A percentile compares a stretch with the other conserved stretches of the same genome.
These are phyloP conservation scores for Automeris io DNA, from an alignment of 2,888 invertebrate genomes.

Conservation along the genomic window DNA sequence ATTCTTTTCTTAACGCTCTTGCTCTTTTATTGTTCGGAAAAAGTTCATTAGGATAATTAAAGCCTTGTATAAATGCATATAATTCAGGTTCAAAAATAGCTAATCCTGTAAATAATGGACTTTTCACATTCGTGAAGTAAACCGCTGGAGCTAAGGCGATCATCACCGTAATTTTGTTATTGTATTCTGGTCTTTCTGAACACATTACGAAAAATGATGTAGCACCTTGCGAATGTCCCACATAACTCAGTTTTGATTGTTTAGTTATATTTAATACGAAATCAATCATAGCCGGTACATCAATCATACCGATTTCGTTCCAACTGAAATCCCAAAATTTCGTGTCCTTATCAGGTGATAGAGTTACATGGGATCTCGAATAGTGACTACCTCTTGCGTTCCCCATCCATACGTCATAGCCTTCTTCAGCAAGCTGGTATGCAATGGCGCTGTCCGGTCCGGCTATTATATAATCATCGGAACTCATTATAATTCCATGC, in stretches of 20 bases:
- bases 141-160: constrained; percentile 67
- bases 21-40: constrained; percentile 4
- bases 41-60: constrained; percentile 6
- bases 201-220: constrained; percentile 77
- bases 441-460: constrained; percentile 28
- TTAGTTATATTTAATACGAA: constrained; percentile 72
- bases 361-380: constrained; percentile 56
- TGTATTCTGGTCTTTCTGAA: constrained; percentile 73
- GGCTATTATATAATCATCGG: constrained; percentile 7
- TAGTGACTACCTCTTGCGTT: constrained; percentile 84
- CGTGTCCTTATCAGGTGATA: constrained; percentile 26
- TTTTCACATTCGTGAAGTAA: constrained; percentile 3
- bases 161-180: constrained; percentile 72
- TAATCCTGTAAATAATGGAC: constrained; percentile 1
- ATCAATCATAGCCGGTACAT: constrained; percentile 84
- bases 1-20: constrained; percentile 6
- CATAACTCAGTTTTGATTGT: constrained; percentile 75
- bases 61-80: background rate
- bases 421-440: constrained; percentile 75
- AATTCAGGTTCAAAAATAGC: background rate
- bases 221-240: constrained; percentile 84
- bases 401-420: constrained; percentile 84
- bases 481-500: constrained; percentile 7
- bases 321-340: constrained; percentile 79
- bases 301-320: constrained; percentile 83